Evolutionary conservation across 2,113 vertebrate species (phyloP).

Genomic region (Ailurus styani): DNA sequence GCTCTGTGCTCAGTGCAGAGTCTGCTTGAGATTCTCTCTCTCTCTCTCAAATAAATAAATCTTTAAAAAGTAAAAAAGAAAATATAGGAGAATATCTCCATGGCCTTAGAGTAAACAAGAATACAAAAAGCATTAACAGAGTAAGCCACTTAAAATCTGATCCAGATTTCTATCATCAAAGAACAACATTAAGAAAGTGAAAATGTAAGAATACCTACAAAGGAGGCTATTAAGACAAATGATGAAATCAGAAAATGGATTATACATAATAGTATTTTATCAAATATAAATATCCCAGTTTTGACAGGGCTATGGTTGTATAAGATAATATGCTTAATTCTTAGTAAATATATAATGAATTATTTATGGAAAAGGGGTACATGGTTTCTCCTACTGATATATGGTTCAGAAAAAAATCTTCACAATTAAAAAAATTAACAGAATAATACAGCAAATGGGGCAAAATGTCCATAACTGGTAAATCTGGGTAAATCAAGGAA

Average conservation of each 20-base stretch:
- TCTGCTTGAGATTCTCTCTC: neutral
- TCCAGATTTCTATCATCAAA: neutral
- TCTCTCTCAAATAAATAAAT: neutral
- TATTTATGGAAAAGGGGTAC: neutral
- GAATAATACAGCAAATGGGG: neutral
- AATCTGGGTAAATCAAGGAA: neutral
- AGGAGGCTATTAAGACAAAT: neutral
- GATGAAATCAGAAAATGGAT: neutral
- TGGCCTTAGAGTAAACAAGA: neutral
- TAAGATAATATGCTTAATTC: neutral
- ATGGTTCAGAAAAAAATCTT: neutral
- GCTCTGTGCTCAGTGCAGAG: neutral
- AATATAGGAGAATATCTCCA: neutral
- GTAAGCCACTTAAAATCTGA: neutral
- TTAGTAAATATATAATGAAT: neutral
- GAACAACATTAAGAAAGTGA: neutral
- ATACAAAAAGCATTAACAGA: neutral
- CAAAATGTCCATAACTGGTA: neutral
- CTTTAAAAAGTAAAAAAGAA: neutral
- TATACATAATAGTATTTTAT: neutral
- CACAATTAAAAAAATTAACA: neutral
- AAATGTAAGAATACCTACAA: neutral
- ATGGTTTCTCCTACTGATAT: neutral
- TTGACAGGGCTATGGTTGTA: neutral
- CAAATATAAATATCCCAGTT: slow-evolving; percentile 4